Conservation (phyloP, 2,797 vertebrate species). For the Cuniculus paca region DNA sequence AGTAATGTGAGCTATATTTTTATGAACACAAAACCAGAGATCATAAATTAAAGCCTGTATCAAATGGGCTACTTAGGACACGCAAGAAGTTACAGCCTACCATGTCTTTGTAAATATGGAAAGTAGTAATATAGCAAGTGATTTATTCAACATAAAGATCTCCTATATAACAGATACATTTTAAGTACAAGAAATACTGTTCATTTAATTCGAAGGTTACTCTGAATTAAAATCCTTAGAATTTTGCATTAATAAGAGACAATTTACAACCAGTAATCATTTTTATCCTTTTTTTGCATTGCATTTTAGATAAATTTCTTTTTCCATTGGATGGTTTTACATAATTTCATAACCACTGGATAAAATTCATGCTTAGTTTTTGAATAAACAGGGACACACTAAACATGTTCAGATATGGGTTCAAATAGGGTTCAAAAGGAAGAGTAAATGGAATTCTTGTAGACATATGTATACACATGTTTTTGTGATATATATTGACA, state of each 20-base stretch:
- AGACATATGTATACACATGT: background rate
- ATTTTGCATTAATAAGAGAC: background rate
- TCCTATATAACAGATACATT: background rate
- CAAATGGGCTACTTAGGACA: background rate
- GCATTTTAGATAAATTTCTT: background rate
- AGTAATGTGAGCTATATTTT: conserved; percentile 49
- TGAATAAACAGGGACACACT: background rate
- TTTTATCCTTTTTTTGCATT: background rate
- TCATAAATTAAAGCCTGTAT: conserved; percentile 29
- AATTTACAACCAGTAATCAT: background rate
- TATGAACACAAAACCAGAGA: conserved; percentile 35
- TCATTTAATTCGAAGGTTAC: conserved; percentile 25
- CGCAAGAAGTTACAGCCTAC: background rate
- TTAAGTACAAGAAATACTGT: background rate
- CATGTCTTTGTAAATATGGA: conserved; percentile 10
- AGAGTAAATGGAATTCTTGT: background rate
- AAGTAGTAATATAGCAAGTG: background rate
- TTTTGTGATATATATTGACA: background rate
- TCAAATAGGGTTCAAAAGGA: background rate
- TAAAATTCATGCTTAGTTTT: background rate
- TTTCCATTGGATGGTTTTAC: background rate
- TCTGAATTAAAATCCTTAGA: conserved; percentile 18
- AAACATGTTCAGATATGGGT: background rate
- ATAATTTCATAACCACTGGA: background rate
- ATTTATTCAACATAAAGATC: conserved; percentile 37